Evolutionary conservation across 2,797 vertebrate species (phyloP), one percentile per base, ranked within the genome.

Genomic region (Rhinoraja longicauda): DNA sequence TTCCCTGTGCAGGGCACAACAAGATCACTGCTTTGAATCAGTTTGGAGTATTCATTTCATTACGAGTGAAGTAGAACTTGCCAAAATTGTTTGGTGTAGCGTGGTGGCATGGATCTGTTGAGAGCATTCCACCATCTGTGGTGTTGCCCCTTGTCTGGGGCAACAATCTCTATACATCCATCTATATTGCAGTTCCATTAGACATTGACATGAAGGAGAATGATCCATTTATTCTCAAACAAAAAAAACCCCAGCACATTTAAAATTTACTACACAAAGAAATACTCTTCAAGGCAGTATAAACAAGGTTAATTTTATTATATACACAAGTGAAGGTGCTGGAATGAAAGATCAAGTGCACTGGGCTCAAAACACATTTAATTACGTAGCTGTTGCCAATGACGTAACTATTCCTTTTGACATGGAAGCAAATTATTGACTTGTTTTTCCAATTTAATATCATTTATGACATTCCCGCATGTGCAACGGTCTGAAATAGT

Each of bases 351-450:
- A n/a, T 17, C 15, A 84, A 62, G 8, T 59, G 45, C 0, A 64
- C 15, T 19, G 59, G 5, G 57, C 1, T 64, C 57, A 32, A 32
- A 19, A 57, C 45, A 29, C 24, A 81, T 45, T 21, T 81, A 21
- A 81, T 45, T 19, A 29, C 59, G 4, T 64, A n/a, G 57, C 26
- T 86, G 9, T 13, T n/a, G 26, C 53, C 59, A 84, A n/a, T 9
- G n/a, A 15, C 29, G 15, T 32, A 62, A 59, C 29, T 19, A 62
- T 88, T 36, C 32, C 36, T 78, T 21, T 64, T 2, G 5, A 32
- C 67, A 93, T 94, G 53, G 90, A 94, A 90, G 57, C 93, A 88
- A 72, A 88, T 39, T 17, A 78, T 62, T 6, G 8, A 62, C n/a
- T 29, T 86, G 57, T 4, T 10, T n/a, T 86, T 64, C 59, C 15